Conservation (phyloP, 2,797 vertebrate species). For the Coccyzus lansbergi region DNA sequence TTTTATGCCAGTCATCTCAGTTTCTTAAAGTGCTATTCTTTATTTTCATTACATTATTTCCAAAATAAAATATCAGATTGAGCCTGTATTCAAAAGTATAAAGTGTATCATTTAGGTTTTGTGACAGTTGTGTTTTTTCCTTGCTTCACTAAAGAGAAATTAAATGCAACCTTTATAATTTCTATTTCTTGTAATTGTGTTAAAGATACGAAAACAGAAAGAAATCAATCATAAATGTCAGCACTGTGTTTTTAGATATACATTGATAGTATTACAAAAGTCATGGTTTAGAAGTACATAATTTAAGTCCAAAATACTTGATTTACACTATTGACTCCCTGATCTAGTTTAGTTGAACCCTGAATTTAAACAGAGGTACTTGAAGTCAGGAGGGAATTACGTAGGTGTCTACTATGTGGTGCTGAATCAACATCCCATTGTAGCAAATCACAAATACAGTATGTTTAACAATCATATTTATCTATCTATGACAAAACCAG, state of each 20-base stretch:
- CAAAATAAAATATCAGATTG: neutral
- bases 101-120: neutral
- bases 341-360: neutral
- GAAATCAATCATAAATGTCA: neutral
- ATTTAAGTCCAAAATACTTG: slow-evolving; percentile 24
- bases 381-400: slow-evolving; percentile 26
- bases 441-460: slow-evolving; percentile 42
- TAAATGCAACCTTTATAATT: neutral
- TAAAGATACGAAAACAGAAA: neutral
- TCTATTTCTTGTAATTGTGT: neutral
- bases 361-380: slow-evolving; percentile 23
- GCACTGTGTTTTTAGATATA: neutral
- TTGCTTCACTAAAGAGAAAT: neutral
- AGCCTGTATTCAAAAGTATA: neutral
- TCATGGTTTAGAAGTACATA: neutral
- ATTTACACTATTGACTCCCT: slow-evolving; percentile 24
- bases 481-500: slow-evolving; percentile 54
- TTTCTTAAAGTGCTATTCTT: neutral
- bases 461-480: slow-evolving; percentile 70
- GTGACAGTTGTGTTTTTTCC: neutral
- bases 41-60: neutral
- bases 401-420: neutral
- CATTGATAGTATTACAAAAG: neutral
- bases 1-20: neutral
- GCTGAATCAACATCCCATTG: slow-evolving; percentile 32